Evolutionary conservation across 2,113 vertebrate species (phyloP).

Genomic region (Entomyzon cyanotis): DNA sequence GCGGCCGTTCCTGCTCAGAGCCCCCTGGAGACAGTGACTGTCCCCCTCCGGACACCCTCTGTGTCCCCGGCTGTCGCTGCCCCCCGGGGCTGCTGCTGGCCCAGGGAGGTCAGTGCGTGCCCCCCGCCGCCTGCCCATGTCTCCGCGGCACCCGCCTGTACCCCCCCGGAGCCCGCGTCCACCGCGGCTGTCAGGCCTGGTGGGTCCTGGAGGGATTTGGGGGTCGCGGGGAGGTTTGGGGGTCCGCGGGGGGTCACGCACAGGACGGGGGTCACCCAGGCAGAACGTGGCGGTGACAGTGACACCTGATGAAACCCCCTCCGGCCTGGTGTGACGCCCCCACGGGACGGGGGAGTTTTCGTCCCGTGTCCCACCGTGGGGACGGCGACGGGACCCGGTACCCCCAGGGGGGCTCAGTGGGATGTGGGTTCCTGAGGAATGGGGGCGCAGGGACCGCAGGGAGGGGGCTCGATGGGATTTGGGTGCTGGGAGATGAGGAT

Average conservation of each 20-base stretch:
- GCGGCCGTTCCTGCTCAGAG: constrained; percentile 77
- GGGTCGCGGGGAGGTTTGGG: background rate
- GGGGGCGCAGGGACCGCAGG: background rate
- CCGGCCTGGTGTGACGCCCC: background rate
- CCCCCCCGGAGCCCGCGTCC: background rate
- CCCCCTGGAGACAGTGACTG: constrained; percentile 66
- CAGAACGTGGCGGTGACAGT: background rate
- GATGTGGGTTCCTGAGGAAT: background rate
- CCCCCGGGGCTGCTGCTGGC: constrained; percentile 80
- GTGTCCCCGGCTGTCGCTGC: constrained; percentile 88
- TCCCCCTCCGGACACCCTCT: constrained; percentile 32
- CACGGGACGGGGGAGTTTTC: background rate
- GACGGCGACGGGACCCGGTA: background rate
- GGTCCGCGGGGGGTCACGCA: background rate
- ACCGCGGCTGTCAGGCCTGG: background rate
- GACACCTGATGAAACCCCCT: background rate
- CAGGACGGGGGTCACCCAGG: background rate
- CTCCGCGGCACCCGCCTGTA: background rate
- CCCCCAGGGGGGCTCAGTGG: background rate
- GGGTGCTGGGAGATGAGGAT: background rate
- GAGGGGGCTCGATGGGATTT: background rate
- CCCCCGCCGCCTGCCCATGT: background rate
- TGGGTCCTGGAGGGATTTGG: background rate
- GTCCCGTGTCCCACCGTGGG: background rate
- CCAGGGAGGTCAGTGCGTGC: constrained; percentile 81